Base-by-base conservation (phyloP, 2,888 invertebrate species). In the Lepetodrilus schrolli region DNA sequence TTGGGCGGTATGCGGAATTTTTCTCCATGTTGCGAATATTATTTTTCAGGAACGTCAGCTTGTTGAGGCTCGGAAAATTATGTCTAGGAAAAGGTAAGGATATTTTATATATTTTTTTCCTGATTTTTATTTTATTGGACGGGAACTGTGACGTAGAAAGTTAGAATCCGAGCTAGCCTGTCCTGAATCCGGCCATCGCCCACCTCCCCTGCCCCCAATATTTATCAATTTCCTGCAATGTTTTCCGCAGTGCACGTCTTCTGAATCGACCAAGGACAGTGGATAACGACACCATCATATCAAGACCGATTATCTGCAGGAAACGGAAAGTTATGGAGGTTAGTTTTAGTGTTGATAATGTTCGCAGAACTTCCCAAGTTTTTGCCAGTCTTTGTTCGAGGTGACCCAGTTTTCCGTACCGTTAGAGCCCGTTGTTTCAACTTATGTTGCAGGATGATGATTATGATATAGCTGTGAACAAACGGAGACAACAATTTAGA, bases 291-390 rank as follows among this genome's bases (percentile, higher is more conserved):
- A 47, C 69, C 43, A 17, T 58, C 66, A 20, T 50, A 74, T 48
- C 74, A 81, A 78, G 78, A 77, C 78, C 69, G 21, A 79, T 73
- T 66, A 74, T 79, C 58, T 79, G 74, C 73, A 78, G 82, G 71
- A 85, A 84, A 78, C 80, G 85, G 73, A 86, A 86, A 75, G 83
- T 84, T 37, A 83, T 83, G 72, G 85, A 85, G 80, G 85, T 85
- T 78, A 72, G 78, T 72, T 51, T 75, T 76, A 69, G 10, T 8
- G 58, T 30, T 71, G 66, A 34, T 71, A 17, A 49, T 68, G n/a
- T 23, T 51, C 30, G 34, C 50, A 47, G 7, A 21, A 48, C 21
- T 50, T 72, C 8, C 48, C 43, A n/a, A n/a, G 34, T n/a, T 36
- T 37, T 66, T 48, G n/a, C 38, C 49, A 37, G 66, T 50, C 50